Conservation (phyloP, 1,140 invertebrate genomes). For the Glossosoma conforme region DNA sequence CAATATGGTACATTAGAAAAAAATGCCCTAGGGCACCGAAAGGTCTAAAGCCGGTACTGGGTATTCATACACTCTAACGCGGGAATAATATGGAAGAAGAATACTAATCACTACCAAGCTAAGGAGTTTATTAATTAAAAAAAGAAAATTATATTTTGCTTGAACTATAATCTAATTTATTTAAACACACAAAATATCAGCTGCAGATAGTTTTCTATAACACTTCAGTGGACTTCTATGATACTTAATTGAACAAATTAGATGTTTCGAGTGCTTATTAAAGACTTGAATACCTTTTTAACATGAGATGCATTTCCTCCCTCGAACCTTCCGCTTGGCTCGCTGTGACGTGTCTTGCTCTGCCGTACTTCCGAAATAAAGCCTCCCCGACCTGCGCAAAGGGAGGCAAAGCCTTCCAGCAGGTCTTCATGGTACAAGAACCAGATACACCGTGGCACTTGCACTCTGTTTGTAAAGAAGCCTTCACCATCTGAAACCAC, state of each 20-base stretch:
- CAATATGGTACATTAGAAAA: too few species aligned
- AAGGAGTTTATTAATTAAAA: too few species aligned
- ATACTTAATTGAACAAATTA: too few species aligned
- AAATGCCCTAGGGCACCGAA: too few species aligned
- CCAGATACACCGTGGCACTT: conserved; percentile 97
- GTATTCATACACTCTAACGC: too few species aligned
- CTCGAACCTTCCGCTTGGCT: conserved; percentile 43
- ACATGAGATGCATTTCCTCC: conserved; percentile 44
- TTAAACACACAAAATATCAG: neutral
- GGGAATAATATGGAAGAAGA: too few species aligned
- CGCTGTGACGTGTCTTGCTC: conserved; percentile 66
- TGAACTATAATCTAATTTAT: too few species aligned
- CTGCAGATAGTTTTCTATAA: neutral
- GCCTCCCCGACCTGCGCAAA: conserved; percentile 80
- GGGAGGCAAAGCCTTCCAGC: conserved; percentile 85
- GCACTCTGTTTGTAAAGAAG: conserved; percentile 77
- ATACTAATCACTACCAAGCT: too few species aligned
- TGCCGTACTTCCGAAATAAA: conserved; percentile 78
- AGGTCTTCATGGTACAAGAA: conserved; percentile 90
- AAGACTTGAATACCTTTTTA: conserved; percentile 52
- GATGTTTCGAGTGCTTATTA: too few species aligned
- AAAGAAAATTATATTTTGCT: too few species aligned
- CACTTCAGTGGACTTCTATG: too few species aligned
- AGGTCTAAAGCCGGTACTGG: too few species aligned
- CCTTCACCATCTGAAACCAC: conserved; percentile 72